Base-by-base conservation (phyloP, 1,140 invertebrate species). In the Trinorchestia longiramus region DNA sequence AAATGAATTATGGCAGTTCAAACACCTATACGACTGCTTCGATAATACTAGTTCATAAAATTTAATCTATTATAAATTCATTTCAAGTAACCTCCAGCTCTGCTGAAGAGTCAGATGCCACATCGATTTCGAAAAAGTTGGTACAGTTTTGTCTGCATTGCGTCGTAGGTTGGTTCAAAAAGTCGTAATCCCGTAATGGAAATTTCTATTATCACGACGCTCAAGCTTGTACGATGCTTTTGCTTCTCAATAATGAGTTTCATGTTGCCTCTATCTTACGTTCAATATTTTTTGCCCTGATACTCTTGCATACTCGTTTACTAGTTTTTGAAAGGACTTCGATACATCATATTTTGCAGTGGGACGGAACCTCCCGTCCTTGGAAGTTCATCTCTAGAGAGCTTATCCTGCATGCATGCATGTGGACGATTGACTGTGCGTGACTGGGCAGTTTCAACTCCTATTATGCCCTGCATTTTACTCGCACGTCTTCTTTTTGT, bases 401-500 rank as follows among this genome's bases (percentile, higher is more conserved):
- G 15, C 62, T 77, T 15, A 23, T 28, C 62, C n/a, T n/a, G 40
- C 62, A 19, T 42, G 88, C 43, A 91, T 91, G 88, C 88, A 42
- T 91, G 88, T 0, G 88, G 43, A 91, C 88, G 88, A 91, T 91
- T 91, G 88, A 4, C 43, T 44, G 41, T 42, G 41, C 41, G 88
- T 91, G 88, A 91, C 88, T 91, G 41, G 43, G 88, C 88, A 43
- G 41, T 43, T 43, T 43, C 88, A 91, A 28, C 19, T 36, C 36
- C 41, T 41, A 91, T 91, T 91, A 91, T 91, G 88, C 41, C 88
- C 88, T 91, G 88, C 88, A 91, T 91, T 91, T 91, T 91, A 91
- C 43, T 91, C 88, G 8, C 88, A 42, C 88, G 41, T 36, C 41
- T 91, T 88, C 87, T 91, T 91, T 91, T 44, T 91, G 88, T 91